Conservation (phyloP, 2,113 vertebrate genomes). For the Thymallus thymallus region DNA sequence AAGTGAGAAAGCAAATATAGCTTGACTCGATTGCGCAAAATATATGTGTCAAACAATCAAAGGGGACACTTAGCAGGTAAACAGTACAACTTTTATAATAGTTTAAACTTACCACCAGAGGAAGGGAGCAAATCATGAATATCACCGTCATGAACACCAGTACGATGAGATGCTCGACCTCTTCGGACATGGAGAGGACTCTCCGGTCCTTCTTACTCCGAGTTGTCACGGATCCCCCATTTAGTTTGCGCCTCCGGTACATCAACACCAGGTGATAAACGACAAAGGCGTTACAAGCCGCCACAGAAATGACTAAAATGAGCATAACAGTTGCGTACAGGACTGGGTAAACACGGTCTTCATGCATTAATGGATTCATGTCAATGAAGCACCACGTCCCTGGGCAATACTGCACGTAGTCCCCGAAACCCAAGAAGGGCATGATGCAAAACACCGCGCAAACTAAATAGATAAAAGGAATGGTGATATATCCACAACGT, state of each 20-base stretch:
- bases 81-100: no score
- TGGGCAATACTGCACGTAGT: slow-evolving; percentile 84
- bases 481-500: slow-evolving; percentile 73
- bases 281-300: slow-evolving; percentile 85
- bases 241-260: slow-evolving; percentile 74
- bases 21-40: no score
- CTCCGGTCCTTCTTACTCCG: slow-evolving; percentile 45
- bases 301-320: slow-evolving; percentile 78
- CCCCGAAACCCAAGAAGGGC: slow-evolving; percentile 75
- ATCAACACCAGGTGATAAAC: slow-evolving; percentile 80
- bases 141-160: slow-evolving; percentile 90
- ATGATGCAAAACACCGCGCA: slow-evolving; percentile 77
- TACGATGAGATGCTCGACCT: slow-evolving; percentile 90
- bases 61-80: no score
- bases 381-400: slow-evolving; percentile 95
- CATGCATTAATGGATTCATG: slow-evolving; percentile 33
- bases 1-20: no score
- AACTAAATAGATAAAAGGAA: slow-evolving; percentile 73
- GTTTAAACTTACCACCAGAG: slow-evolving; percentile 84
- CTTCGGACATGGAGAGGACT: slow-evolving; percentile 77
- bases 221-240: slow-evolving; percentile 35
- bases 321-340: slow-evolving; percentile 85
- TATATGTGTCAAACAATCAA: no score
- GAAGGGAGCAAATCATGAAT: slow-evolving; percentile 90
- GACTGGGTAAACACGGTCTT: slow-evolving; percentile 69